phyloP scores from a whole-genome alignment of 2,797 vertebrate species.

The Loris lydekkerianus region DNA sequence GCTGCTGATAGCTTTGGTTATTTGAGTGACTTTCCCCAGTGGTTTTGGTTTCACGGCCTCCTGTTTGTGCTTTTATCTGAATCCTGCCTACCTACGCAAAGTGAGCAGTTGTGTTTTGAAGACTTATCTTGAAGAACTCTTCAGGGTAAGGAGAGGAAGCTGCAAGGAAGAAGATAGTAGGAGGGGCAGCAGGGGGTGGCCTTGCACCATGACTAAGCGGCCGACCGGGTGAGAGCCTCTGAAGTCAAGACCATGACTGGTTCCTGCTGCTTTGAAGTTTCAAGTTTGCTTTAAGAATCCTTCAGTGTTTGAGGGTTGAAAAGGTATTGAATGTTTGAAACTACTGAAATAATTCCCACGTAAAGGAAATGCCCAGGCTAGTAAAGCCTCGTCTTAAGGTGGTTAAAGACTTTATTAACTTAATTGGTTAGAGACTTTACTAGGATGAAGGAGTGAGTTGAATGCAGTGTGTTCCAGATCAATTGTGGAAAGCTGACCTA shows the following conservation, averaged over 20 bases:
- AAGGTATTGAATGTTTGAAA: slow-evolving; percentile 37
- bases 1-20: slow-evolving; percentile 7
- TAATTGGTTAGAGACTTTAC: neutral
- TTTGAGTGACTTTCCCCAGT: neutral
- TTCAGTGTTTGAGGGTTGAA: neutral
- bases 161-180: neutral
- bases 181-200: neutral
- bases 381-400: neutral
- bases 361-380: neutral
- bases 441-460: neutral
- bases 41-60: slow-evolving; percentile 49
- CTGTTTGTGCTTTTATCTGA: slow-evolving; percentile 39
- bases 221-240: neutral
- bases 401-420: neutral
- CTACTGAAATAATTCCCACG: neutral
- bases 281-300: neutral
- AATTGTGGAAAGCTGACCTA: neutral
- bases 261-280: neutral
- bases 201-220: neutral
- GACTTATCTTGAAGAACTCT: neutral
- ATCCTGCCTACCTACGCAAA: slow-evolving; percentile 48
- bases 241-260: neutral
- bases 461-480: neutral
- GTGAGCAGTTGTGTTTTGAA: neutral
- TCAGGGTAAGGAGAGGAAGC: neutral